Evolutionary conservation across 2,888 invertebrate species (phyloP).

Genomic region (Gibbula magus): DNA sequence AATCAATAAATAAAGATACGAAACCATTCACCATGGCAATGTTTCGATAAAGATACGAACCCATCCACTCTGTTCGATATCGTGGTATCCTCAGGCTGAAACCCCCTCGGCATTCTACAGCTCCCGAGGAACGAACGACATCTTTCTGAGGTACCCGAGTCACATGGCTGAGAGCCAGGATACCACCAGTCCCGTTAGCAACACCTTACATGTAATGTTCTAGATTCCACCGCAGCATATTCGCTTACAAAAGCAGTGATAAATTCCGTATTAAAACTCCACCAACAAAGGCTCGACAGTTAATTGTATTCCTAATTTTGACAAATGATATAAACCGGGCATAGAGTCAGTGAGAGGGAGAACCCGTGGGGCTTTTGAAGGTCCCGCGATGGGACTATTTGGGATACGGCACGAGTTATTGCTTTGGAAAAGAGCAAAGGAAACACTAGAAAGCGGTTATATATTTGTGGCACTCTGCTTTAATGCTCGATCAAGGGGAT

Average conservation of each 20-base stretch:
- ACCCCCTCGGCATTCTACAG: neutral
- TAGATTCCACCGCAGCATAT: neutral
- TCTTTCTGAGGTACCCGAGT: neutral
- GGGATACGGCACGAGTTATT: slow-evolving; percentile 10
- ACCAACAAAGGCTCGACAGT: neutral
- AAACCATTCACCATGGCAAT: too few species aligned
- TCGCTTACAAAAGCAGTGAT: slow-evolving; percentile 15
- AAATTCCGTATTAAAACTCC: slow-evolving; percentile 19
- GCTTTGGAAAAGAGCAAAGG: slow-evolving; percentile 21
- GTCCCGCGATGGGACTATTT: neutral
- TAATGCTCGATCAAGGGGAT: neutral
- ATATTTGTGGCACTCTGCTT: neutral
- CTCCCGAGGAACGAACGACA: neutral
- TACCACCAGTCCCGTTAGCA: neutral
- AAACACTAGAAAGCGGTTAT: neutral
- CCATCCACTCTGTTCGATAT: slow-evolving; percentile 4
- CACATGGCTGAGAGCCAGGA: neutral
- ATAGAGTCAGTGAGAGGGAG: neutral
- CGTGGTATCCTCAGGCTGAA: neutral
- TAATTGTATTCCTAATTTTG: slow-evolving; percentile 35
- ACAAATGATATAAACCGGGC: slow-evolving; percentile 37
- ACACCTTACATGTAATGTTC: neutral
- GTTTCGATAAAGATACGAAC: neutral
- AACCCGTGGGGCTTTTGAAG: neutral
- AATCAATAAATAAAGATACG: too few species aligned